Conservation (phyloP, 2,888 invertebrate species). For the Eupithecia tripunctaria region DNA sequence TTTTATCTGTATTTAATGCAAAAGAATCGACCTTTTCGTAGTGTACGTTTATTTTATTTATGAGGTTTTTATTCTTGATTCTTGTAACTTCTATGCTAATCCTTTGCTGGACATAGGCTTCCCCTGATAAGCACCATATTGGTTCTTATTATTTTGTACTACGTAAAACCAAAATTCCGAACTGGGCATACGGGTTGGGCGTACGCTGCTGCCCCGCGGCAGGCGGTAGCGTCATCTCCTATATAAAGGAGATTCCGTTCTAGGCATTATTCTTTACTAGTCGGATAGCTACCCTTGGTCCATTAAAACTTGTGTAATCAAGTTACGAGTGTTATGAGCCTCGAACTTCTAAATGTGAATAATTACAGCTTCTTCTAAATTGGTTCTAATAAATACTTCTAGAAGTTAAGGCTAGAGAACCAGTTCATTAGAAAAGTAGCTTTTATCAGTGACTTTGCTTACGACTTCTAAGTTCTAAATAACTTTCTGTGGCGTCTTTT, state of each 20-base stretch:
- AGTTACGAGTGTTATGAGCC: constrained; percentile 11
- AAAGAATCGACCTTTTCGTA: too few species aligned
- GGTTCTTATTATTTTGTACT: neutral
- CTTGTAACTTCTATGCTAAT: neutral
- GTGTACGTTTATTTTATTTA: too few species aligned
- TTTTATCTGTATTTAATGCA: too few species aligned
- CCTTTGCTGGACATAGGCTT: neutral
- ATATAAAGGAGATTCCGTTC: constrained; percentile 16
- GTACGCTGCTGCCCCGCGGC: neutral
- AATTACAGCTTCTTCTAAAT: constrained; percentile 14
- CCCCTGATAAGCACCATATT: neutral
- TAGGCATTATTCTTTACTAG: neutral
- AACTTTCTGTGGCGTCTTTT: too few species aligned
- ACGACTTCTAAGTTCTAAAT: too few species aligned
- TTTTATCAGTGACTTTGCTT: too few species aligned
- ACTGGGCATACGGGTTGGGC: neutral
- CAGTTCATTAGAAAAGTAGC: neutral
- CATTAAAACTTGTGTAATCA: constrained; percentile 44
- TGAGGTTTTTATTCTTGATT: too few species aligned
- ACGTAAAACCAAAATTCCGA: neutral
- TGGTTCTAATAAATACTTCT: neutral
- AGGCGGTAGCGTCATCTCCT: neutral
- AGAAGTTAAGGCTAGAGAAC: neutral
- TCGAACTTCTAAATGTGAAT: constrained; percentile 16
- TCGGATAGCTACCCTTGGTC: constrained; percentile 4